phyloP scores from a whole-genome alignment of 2,888 invertebrate species.

The Helicoverpa assulta region DNA sequence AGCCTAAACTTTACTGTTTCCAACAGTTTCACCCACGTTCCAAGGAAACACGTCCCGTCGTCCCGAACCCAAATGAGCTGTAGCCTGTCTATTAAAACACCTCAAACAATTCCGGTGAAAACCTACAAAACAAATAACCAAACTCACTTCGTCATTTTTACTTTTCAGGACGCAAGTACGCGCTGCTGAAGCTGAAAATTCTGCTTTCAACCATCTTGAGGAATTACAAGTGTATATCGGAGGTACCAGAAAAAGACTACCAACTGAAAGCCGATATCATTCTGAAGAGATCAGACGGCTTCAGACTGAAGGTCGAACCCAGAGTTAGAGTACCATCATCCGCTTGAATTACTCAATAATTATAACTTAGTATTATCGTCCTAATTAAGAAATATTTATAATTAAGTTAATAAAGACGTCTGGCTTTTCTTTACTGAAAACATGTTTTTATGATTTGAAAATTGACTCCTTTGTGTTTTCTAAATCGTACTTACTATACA shows the following conservation, averaged over 20 bases:
- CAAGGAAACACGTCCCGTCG: too few relatives aligned
- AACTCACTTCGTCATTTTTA: not conserved
- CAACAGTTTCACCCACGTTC: too few relatives aligned
- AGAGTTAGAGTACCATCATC: constrained; percentile 82
- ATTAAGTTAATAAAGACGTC: constrained; percentile 12
- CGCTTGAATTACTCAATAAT: constrained; percentile 15
- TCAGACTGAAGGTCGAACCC: constrained; percentile 92
- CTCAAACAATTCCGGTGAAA: not conserved
- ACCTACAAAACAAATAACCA: not conserved
- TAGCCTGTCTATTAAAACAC: too few relatives aligned
- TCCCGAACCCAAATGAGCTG: too few relatives aligned
- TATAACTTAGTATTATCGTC: constrained; percentile 24
- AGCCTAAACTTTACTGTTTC: too few relatives aligned
- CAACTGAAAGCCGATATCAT: constrained; percentile 93
- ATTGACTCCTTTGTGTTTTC: not conserved
- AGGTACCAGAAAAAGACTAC: constrained; percentile 92
- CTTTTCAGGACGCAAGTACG: constrained; percentile 92
- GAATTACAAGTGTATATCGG: constrained; percentile 91
- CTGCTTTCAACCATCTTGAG: constrained; percentile 93
- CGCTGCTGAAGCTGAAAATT: constrained; percentile 93
- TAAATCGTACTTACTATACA: not conserved
- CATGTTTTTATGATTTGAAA: not conserved
- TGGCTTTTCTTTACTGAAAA: not conserved
- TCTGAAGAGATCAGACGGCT: constrained; percentile 93
- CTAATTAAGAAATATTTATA: constrained; percentile 18